These are phyloP conservation scores for Lymantria monacha DNA, from an alignment of 2,888 invertebrate species.

Conservation along the genomic window DNA sequence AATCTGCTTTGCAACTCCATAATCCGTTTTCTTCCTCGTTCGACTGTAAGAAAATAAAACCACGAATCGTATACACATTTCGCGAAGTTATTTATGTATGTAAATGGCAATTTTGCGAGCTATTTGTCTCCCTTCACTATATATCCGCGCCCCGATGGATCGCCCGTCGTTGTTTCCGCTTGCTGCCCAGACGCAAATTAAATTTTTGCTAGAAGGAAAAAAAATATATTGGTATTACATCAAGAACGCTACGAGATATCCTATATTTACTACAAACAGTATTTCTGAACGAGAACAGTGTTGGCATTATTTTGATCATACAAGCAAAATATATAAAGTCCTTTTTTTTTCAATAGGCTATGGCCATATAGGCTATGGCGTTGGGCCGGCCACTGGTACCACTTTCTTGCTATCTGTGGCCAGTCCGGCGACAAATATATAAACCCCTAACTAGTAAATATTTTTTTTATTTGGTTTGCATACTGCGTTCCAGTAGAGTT, in stretches of 20 bases:
- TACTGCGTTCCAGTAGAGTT: no score
- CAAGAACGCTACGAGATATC: not conserved
- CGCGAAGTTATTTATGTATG: slow-evolving; percentile 36
- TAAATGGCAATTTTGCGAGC: slow-evolving; percentile 53
- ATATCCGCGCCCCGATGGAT: slow-evolving; percentile 44
- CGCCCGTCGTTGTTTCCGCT: slow-evolving; percentile 43
- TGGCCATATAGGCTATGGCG: no score
- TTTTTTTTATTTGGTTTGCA: no score
- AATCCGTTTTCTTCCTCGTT: slow-evolving; percentile 28
- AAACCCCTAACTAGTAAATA: no score
- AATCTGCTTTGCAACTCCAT: slow-evolving; percentile 16
- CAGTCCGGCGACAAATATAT: no score
- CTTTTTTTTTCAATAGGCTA: no score
- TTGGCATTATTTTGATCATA: no score
- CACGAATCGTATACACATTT: slow-evolving; percentile 28
- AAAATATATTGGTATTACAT: slow-evolving; percentile 1
- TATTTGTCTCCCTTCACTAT: slow-evolving; percentile 49
- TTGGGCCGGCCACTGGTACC: no score
- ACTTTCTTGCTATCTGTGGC: no score
- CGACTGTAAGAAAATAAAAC: slow-evolving; percentile 31
- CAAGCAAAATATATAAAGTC: no score
- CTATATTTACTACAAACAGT: no score
- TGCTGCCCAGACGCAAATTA: slow-evolving; percentile 20
- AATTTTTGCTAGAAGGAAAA: slow-evolving; percentile 28
- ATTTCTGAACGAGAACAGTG: no score